Conservation (phyloP, 2,888 invertebrate species). For the Patella caerulea region DNA sequence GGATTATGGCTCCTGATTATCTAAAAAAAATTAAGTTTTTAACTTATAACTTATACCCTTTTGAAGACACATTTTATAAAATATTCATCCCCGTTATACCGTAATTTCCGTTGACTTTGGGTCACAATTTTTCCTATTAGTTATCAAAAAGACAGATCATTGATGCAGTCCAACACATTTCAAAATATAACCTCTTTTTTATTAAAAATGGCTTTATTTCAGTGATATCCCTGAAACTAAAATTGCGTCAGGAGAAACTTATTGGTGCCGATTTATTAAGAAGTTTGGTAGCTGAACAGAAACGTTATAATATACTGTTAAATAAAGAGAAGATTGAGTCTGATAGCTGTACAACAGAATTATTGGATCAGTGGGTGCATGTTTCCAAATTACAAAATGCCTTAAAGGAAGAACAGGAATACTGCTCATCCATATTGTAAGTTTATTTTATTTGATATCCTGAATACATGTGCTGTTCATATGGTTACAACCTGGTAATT, state of each 20-base stretch:
- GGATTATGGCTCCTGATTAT: too few relatives aligned
- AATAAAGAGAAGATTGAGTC: background rate
- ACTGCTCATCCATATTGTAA: background rate
- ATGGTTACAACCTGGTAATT: too few relatives aligned
- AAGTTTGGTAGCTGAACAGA: conserved; percentile 63
- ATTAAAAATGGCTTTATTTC: conserved; percentile 27
- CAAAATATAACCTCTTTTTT: too few relatives aligned
- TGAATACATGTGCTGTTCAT: too few relatives aligned
- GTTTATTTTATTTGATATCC: background rate
- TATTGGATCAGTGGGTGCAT: background rate
- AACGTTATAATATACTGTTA: conserved; percentile 32
- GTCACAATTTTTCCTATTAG: too few relatives aligned
- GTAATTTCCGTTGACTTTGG: too few relatives aligned
- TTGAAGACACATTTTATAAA: too few relatives aligned
- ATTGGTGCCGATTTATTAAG: conserved; percentile 64
- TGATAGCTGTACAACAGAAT: background rate
- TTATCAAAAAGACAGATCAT: too few relatives aligned
- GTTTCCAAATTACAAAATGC: background rate
- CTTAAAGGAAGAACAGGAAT: conserved; percentile 1
- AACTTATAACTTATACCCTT: too few relatives aligned
- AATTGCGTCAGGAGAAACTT: conserved; percentile 67
- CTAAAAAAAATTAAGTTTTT: too few relatives aligned
- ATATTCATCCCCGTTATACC: too few relatives aligned
- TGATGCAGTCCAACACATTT: too few relatives aligned
- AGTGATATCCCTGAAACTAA: conserved; percentile 69